Conservation (phyloP, 2,888 invertebrate genomes). For the Hanleya hanleyi region DNA sequence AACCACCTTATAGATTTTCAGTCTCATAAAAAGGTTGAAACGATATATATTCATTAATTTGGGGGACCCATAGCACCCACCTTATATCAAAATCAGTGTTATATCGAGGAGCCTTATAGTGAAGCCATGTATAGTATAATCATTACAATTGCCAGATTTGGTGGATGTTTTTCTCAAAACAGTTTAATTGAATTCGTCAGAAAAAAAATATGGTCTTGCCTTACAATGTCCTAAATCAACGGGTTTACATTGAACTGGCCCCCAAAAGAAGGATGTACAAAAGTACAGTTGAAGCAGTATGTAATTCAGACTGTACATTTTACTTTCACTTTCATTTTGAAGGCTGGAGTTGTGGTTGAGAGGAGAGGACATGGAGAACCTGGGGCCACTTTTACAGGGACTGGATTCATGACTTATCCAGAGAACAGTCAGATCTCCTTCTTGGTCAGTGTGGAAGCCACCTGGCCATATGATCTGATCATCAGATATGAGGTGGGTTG, state of each 20-base stretch:
- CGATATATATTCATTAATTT: no score
- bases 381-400: slow-evolving; percentile 43
- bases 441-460: slow-evolving; percentile 22
- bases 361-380: slow-evolving; percentile 42
- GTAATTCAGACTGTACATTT: not conserved
- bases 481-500: slow-evolving; percentile 56
- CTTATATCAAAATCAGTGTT: no score
- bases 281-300: not conserved
- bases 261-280: not conserved
- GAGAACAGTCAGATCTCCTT: slow-evolving; percentile 27
- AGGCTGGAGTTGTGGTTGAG: slow-evolving; percentile 35
- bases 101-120: no score
- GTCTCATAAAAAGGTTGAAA: no score
- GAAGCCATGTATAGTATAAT: no score
- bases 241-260: not conserved
- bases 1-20: no score
- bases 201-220: no score
- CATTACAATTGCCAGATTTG: no score
- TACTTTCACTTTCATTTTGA: slow-evolving; percentile 11
- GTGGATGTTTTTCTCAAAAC: no score
- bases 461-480: slow-evolving; percentile 37
- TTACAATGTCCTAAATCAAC: no score
- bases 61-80: no score
- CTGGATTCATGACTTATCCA: slow-evolving; percentile 43
- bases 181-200: no score